phyloP scores from a whole-genome alignment of 2,113 vertebrate genomes.

The Edolisoma coerulescens region DNA sequence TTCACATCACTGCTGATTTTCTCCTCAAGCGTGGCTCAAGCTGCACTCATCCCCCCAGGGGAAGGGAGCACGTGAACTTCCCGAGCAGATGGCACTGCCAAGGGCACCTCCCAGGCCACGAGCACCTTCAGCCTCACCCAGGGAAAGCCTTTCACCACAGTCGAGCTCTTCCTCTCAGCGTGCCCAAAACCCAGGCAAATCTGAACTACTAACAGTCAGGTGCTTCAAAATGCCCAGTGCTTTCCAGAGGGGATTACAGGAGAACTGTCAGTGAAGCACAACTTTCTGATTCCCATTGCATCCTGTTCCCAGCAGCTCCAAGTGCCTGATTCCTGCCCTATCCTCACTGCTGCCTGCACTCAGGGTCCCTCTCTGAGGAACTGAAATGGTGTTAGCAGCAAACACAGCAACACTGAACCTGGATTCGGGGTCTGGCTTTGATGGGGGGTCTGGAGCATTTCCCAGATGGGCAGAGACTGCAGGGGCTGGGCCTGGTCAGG shows the following conservation, averaged over 20 bases:
- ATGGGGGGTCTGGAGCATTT: background rate
- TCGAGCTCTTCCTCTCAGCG: rapidly evolving
- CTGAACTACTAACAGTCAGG: background rate
- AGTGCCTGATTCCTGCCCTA: background rate
- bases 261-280: background rate
- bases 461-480: background rate
- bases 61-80: background rate
- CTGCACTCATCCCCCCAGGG: background rate
- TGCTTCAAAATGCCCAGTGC: background rate
- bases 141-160: rapidly evolving
- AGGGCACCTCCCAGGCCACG: background rate
- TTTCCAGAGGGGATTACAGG: background rate
- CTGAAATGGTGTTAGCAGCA: background rate
- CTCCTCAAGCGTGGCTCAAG: background rate
- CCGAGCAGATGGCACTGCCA: background rate
- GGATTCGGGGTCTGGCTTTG: background rate
- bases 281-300: background rate
- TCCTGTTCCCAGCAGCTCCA: background rate
- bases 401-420: background rate
- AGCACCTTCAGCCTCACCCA: background rate
- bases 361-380: background rate
- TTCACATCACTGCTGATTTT: background rate
- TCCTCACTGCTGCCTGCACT: background rate
- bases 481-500: background rate
- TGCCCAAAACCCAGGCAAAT: background rate